Evolutionary conservation across 2,113 vertebrate genomes (phyloP), one percentile per base, ranked within the genome.

Genomic region (Lampris megalopsis): DNA sequence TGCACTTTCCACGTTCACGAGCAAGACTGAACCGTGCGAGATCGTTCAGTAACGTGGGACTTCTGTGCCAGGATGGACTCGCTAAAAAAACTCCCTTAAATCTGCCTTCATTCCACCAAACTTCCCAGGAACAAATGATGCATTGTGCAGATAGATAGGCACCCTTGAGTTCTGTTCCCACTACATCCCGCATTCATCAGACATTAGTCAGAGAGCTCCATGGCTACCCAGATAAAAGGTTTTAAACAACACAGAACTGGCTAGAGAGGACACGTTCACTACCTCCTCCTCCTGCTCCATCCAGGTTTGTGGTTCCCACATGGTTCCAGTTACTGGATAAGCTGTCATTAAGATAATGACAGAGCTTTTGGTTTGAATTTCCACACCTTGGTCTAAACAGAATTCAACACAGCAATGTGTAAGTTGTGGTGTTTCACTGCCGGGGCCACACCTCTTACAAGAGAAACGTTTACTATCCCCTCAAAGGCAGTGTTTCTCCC

Each of bases 111-210:
- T 24, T 24, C 24, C 24, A 24, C 24, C 24, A 56, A 65, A 59
- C 65, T 77, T 75, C 57, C 68, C 52, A 68, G 35, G 80, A 85
- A 90, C 87, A 91, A 89, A 71, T 2, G 48, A 64, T 2, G 77
- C 58, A 84, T 91, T 91, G 86, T 90, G 64, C 61, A 35, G 72
- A 79, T 77, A 85, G 78, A 89, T 60, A 64, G 71, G 61, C 45
- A 24, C 82, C 60, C 82, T 80, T 85, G 82, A 90, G 84, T 82
- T 82, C 87, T 87, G 85, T 87, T 77, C 64, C 68, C 54, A 87
- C 81, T 42, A 67, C 64, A 67, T 65, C 6, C 6, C 59, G 74
- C 86, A 86, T 90, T 89, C 90, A 87, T 84, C 63, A 2, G 73
- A 88, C 84, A 77, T 87, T 89, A 88, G 77, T 85, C 88, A 85